Percentiles rank a stretch among this genome's conserved stretches.
Evolutionary conservation across 2,797 vertebrate genomes (phyloP).

Genomic region (Tragelaphus eurycerus): DNA sequence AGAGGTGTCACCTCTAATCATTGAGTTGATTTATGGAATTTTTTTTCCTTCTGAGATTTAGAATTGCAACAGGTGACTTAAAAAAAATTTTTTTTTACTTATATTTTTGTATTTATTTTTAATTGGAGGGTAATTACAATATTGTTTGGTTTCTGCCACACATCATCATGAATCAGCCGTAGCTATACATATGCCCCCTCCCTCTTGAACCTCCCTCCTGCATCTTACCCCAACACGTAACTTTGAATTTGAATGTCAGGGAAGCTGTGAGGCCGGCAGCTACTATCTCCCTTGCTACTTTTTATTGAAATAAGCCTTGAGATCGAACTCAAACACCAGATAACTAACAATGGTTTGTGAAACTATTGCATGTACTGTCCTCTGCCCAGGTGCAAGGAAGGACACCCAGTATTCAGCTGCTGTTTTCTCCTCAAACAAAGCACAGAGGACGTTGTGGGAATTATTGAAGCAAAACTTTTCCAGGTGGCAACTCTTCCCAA

Average conservation of each 20-base stretch:
- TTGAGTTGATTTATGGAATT: not conserved
- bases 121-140: not conserved
- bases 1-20: not conserved
- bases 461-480: not conserved
- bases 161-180: not conserved
- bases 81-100: not conserved
- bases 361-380: not conserved
- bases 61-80: not conserved
- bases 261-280: not conserved
- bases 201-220: not conserved
- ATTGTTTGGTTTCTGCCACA: not conserved
- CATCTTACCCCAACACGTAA: not conserved
- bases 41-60: not conserved
- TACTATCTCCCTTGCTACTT: not conserved
- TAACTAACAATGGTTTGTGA: not conserved
- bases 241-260: not conserved
- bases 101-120: not conserved
- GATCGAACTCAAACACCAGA: not conserved
- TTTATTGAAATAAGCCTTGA: not conserved
- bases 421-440: conserved; percentile 18
- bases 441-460: not conserved
- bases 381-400: not conserved
- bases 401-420: not conserved
- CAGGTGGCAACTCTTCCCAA: not conserved
- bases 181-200: not conserved